Conservation (phyloP, 2,888 invertebrate genomes). For the Troides aeacus region DNA sequence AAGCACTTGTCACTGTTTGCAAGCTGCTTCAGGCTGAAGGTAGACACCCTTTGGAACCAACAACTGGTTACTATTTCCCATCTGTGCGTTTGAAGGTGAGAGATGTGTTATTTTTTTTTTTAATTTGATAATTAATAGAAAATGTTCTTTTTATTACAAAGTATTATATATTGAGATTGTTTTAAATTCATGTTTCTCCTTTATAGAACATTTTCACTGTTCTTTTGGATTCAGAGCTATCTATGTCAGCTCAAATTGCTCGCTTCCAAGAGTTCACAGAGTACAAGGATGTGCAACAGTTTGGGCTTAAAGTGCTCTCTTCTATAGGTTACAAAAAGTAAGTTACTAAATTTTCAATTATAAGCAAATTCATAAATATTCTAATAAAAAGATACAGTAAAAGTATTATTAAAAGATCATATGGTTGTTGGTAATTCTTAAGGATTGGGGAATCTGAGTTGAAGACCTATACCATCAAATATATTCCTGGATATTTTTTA, state of each 20-base stretch:
- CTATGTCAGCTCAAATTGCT: slow-evolving; percentile 81
- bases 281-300: slow-evolving; percentile 87
- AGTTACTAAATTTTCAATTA: slow-evolving; percentile 33
- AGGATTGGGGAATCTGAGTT: no score
- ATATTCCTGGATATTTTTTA: slow-evolving; percentile 30
- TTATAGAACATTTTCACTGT: slow-evolving; percentile 81
- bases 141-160: no score
- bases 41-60: slow-evolving; percentile 81
- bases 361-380: no score
- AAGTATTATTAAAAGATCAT: no score
- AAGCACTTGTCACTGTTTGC: slow-evolving; percentile 86
- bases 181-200: no score
- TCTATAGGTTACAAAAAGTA: slow-evolving; percentile 65
- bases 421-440: no score
- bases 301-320: slow-evolving; percentile 80
- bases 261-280: slow-evolving; percentile 87
- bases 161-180: no score
- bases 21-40: slow-evolving; percentile 87
- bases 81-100: slow-evolving; percentile 81
- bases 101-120: background rate
- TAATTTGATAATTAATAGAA: no score
- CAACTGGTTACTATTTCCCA: slow-evolving; percentile 82
- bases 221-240: slow-evolving; percentile 81
- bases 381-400: no score
- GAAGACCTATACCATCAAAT: no score